Percentiles rank a stretch among this genome's conserved stretches.
These are phyloP conservation scores for Aphelenchoides bicaudatus DNA, from an alignment of 2,888 invertebrate genomes.

Conservation along the genomic window DNA sequence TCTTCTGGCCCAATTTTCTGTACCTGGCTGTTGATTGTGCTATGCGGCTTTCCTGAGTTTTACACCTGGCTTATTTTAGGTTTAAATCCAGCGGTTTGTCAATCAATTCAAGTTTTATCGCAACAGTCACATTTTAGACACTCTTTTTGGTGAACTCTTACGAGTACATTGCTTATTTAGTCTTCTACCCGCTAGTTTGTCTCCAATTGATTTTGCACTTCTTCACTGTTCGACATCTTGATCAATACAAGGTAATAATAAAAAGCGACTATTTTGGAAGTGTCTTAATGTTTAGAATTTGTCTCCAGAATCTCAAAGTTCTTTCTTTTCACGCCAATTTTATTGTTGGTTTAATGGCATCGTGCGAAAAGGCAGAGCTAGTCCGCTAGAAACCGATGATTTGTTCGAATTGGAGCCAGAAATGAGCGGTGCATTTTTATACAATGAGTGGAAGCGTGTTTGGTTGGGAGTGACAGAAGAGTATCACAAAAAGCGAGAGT, in stretches of 20 bases:
- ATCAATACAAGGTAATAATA: conserved; percentile 27
- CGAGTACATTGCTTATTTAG: conserved; percentile 48
- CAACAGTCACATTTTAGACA: conserved; percentile 37
- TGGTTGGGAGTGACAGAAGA: conserved; percentile 15
- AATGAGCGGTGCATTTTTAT: conserved; percentile 42
- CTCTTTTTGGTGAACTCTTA: conserved; percentile 44
- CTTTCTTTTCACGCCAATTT: conserved; percentile 50
- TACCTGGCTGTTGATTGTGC: conserved; percentile 78
- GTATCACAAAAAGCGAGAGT: not conserved
- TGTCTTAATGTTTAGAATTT: conserved; percentile 13
- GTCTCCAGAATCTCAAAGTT: conserved; percentile 49
- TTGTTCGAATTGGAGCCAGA: conserved; percentile 46
- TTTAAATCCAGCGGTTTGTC: conserved; percentile 41
- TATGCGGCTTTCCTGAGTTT: conserved; percentile 69
- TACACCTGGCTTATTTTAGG: conserved; percentile 50
- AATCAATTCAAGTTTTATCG: not conserved
- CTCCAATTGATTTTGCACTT: conserved; percentile 45
- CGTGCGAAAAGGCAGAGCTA: conserved; percentile 42
- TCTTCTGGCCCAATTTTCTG: conserved; percentile 84
- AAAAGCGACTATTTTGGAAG: conserved; percentile 15
- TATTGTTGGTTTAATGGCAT: conserved; percentile 50
- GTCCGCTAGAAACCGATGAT: conserved; percentile 45
- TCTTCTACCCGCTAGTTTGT: conserved; percentile 51
- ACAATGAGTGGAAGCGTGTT: conserved; percentile 42
- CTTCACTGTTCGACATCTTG: conserved; percentile 44